Conservation (phyloP, 2,113 vertebrate species). For the Antechinus flavipes region DNA sequence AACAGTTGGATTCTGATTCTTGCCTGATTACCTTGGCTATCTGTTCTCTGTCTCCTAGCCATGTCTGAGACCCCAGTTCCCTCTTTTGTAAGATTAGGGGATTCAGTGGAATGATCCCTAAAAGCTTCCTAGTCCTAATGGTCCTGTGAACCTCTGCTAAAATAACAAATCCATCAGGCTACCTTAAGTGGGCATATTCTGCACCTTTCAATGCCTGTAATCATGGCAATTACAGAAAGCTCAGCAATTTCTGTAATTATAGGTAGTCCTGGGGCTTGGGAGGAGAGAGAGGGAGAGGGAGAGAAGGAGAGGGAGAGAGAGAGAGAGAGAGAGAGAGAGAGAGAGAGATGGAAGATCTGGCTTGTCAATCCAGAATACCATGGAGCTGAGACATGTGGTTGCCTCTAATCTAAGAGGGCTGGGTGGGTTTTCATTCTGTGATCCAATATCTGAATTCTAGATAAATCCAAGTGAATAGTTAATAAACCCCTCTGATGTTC, state of each 20-base stretch:
- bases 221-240: not conserved
- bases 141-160: not conserved
- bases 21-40: not conserved
- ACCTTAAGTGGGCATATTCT: not conserved
- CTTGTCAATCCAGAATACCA: not conserved
- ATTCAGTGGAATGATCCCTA: not conserved
- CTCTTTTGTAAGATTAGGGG: not conserved
- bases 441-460: not conserved
- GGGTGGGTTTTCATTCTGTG: not conserved
- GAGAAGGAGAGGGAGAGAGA: not conserved
- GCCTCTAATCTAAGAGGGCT: too few relatives aligned
- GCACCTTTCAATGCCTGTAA: slow-evolving; percentile 5
- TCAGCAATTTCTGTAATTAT: not conserved
- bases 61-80: not conserved
- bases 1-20: not conserved
- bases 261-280: too few relatives aligned
- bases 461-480: not conserved
- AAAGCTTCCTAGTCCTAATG: not conserved
- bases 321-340: not conserved
- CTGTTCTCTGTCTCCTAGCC: not conserved
- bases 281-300: accelerated
- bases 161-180: not conserved
- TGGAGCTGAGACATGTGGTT: not conserved
- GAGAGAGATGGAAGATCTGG: too few relatives aligned
- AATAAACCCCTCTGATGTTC: not conserved